phyloP scores from a whole-genome alignment of 2,797 vertebrate genomes.

The Muscicapa comitata region DNA sequence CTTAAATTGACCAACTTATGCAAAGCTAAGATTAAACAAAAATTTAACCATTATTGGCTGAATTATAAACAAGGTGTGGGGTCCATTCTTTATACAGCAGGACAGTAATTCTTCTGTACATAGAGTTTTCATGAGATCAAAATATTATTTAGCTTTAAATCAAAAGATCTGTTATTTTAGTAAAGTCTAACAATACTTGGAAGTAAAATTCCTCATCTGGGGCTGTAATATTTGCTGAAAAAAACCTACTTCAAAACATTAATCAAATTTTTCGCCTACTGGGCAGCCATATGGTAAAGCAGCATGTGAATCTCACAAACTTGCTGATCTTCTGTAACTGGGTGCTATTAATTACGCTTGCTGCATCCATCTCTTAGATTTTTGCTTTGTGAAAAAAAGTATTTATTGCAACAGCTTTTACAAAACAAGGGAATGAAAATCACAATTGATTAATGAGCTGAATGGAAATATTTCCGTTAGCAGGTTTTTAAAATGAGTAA shows the following conservation, averaged over 20 bases:
- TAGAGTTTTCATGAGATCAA: constrained; percentile 68
- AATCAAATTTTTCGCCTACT: constrained; percentile 99
- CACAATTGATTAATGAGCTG: constrained; percentile 96
- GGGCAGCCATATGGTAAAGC: constrained; percentile 99
- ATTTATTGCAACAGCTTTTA: constrained; percentile 91
- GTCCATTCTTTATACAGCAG: constrained; percentile 13
- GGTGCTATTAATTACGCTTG: constrained; percentile 99
- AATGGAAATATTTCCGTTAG: constrained; percentile 89
- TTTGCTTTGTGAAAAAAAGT: constrained; percentile 90
- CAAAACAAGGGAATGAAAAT: constrained; percentile 92
- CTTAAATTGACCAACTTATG: not conserved
- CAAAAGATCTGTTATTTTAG: constrained; percentile 67
- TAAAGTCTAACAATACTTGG: constrained; percentile 70
- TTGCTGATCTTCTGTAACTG: constrained; percentile 99
- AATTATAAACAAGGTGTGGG: constrained; percentile 36
- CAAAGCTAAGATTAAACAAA: not conserved
- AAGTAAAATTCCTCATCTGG: constrained; percentile 85
- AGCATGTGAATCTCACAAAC: constrained; percentile 99
- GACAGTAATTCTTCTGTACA: constrained; percentile 61
- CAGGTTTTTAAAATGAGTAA: constrained; percentile 84
- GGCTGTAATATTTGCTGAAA: constrained; percentile 94
- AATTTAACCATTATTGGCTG: not conserved
- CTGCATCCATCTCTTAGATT: constrained; percentile 96
- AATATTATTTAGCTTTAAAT: constrained; percentile 75
- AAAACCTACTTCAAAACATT: constrained; percentile 95